Conservation (phyloP, 1,140 invertebrate genomes). For the Pararge aegeria region DNA sequence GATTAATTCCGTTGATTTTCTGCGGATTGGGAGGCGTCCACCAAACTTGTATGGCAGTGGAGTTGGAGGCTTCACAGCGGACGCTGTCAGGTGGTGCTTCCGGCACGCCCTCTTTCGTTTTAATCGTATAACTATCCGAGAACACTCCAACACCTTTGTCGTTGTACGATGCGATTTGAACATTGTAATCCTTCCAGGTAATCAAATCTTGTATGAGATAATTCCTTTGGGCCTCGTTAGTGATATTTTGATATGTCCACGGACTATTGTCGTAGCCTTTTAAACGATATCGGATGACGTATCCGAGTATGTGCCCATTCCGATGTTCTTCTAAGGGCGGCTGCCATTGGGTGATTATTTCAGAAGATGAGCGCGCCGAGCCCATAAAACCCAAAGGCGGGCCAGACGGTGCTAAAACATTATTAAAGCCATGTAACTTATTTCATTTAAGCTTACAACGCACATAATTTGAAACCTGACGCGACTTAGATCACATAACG, state of each 20-base stretch:
- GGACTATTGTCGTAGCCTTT: conserved; percentile 94
- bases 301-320: conserved; percentile 97
- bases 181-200: conserved; percentile 98
- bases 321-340: conserved; percentile 94
- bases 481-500: no score
- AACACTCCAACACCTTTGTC: conserved; percentile 97
- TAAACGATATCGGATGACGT: conserved; percentile 94
- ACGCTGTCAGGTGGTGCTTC: conserved; percentile 94
- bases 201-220: conserved; percentile 96
- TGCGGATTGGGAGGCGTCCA: conserved; percentile 97
- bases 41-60: conserved; percentile 90
- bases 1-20: conserved; percentile 99
- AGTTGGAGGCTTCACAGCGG: conserved; percentile 89
- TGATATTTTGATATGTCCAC: conserved; percentile 94
- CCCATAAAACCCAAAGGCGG: conserved; percentile 94
- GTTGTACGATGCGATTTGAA: conserved; percentile 98
- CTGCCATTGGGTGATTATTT: conserved; percentile 99
- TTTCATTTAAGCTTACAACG: background rate
- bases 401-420: conserved; percentile 88
- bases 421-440: background rate
- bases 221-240: conserved; percentile 95
- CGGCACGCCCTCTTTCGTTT: conserved; percentile 97
- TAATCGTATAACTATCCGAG: conserved; percentile 94
- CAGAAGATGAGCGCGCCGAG: conserved; percentile 93
- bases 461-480: background rate